phyloP scores from a whole-genome alignment of 2,113 vertebrate genomes.

The Emydura subglobosa region DNA sequence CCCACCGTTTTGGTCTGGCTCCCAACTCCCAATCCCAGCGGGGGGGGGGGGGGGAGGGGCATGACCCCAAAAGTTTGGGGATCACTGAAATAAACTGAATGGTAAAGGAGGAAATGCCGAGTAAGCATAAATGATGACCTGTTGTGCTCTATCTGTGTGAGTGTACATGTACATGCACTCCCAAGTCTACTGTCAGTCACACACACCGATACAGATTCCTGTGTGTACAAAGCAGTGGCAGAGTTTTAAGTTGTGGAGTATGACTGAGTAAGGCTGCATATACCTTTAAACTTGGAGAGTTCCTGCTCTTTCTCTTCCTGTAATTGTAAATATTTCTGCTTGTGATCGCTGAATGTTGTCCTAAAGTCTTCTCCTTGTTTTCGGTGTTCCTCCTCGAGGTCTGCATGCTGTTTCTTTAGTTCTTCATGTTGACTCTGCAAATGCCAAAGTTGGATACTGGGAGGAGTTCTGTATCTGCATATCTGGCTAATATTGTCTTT shows the following conservation, averaged over 20 bases:
- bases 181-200: background rate
- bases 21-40: no score
- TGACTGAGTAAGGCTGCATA: background rate
- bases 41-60: no score
- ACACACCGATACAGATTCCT: background rate
- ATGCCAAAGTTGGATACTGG: conserved; percentile 39
- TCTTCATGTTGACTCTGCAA: conserved; percentile 95
- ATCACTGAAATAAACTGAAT: background rate
- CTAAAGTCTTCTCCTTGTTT: conserved; percentile 89
- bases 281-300: conserved; percentile 93
- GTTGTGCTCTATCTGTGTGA: background rate
- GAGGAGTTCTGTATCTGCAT: background rate
- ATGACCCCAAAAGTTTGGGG: no score
- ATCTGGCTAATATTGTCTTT: conserved; percentile 51
- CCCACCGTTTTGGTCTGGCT: no score
- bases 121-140: background rate
- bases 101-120: background rate
- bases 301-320: conserved; percentile 91
- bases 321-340: conserved; percentile 85
- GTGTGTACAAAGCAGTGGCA: background rate
- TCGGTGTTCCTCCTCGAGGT: conserved; percentile 91
- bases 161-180: background rate
- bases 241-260: background rate
- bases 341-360: conserved; percentile 88
- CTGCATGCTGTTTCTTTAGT: conserved; percentile 92